A percentile compares a stretch with the other conserved stretches of the same genome.
Conservation (phyloP, 2,888 invertebrate genomes). For the Drosophila mimica region DNA sequence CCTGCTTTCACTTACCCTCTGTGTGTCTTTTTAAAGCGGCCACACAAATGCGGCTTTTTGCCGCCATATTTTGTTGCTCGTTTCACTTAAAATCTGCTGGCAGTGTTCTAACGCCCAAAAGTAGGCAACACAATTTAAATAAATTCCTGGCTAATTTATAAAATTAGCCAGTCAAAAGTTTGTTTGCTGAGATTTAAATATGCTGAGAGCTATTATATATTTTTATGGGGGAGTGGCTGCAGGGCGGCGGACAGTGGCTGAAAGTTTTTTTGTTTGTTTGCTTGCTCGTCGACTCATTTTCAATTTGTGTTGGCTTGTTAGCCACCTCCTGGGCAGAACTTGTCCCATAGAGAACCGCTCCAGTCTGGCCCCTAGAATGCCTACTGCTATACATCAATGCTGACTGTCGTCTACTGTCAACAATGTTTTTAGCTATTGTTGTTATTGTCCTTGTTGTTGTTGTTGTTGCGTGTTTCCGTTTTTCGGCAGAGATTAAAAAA, state of each 20-base stretch:
- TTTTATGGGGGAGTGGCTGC: slow-evolving; percentile 9
- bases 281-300: slow-evolving; percentile 58
- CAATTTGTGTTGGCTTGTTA: slow-evolving; percentile 75
- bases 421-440: slow-evolving; percentile 31
- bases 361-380: slow-evolving; percentile 10
- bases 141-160: slow-evolving; percentile 73
- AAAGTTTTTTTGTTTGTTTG: slow-evolving; percentile 42
- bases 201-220: slow-evolving; percentile 68
- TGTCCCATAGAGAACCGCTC: not conserved
- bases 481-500: slow-evolving; percentile 74
- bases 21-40: slow-evolving; percentile 6
- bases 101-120: slow-evolving; percentile 20
- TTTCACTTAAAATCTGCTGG: slow-evolving; percentile 25
- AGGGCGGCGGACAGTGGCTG: slow-evolving; percentile 32
- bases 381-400: slow-evolving; percentile 42
- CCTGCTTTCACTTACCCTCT: not conserved
- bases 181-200: slow-evolving; percentile 69
- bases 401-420: slow-evolving; percentile 65
- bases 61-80: slow-evolving; percentile 50
- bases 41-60: slow-evolving; percentile 55
- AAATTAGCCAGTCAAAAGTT: slow-evolving; percentile 67
- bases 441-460: slow-evolving; percentile 27
- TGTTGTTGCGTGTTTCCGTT: slow-evolving; percentile 71
- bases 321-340: slow-evolving; percentile 68
- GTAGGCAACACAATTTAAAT: slow-evolving; percentile 74